phyloP scores from a whole-genome alignment of 2,888 invertebrate species.

The Synergus laeviventris region DNA sequence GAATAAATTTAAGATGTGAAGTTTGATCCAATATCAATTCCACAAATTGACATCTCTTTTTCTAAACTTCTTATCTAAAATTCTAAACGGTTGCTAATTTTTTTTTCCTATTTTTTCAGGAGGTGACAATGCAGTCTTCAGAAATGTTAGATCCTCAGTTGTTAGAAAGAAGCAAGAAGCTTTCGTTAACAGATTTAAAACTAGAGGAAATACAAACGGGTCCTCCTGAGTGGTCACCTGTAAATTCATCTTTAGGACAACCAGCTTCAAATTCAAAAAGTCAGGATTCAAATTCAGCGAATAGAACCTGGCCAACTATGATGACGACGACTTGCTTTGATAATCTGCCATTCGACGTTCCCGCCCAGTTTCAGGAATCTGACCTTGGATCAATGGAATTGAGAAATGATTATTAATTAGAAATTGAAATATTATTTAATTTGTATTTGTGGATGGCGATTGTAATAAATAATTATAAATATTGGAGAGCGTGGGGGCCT shows the following conservation, averaged over 20 bases:
- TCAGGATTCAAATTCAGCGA: background rate
- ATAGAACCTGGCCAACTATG: constrained; percentile 3
- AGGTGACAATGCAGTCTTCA: background rate
- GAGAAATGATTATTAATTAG: background rate
- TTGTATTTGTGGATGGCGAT: no score
- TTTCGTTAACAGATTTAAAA: background rate
- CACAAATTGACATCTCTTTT: background rate
- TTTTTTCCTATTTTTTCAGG: constrained; percentile 11
- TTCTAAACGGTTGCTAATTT: background rate
- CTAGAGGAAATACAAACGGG: background rate
- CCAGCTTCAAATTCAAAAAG: background rate
- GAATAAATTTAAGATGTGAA: no score
- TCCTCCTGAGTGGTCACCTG: background rate
- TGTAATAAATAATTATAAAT: no score
- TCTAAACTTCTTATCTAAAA: background rate
- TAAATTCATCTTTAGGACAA: background rate
- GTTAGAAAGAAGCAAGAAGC: background rate
- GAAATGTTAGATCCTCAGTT: background rate
- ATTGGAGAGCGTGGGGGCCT: no score
- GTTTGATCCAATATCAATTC: background rate
- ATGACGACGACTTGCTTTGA: constrained; percentile 9
- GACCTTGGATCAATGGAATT: constrained; percentile 1
- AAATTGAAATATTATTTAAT: background rate
- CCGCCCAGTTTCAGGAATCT: constrained; percentile 11
- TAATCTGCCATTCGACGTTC: background rate